Evolutionary conservation across 2,113 vertebrate genomes (phyloP).

Genomic region (Rhipidura dahli): DNA sequence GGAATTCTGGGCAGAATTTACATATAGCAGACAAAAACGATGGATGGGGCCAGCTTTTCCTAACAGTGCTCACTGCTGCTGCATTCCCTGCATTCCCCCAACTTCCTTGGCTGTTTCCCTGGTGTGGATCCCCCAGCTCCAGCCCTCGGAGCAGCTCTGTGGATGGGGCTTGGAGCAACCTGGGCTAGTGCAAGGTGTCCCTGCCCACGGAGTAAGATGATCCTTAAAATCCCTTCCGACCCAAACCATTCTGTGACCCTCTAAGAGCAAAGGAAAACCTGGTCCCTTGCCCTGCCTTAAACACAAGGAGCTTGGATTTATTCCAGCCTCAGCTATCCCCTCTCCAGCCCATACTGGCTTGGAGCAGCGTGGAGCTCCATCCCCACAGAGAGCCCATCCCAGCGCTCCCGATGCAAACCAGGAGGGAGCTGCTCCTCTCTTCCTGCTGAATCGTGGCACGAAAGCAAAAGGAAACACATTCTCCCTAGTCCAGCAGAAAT

Average conservation of each 20-base stretch:
- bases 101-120: background rate
- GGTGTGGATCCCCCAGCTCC: background rate
- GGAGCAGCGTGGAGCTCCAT: background rate
- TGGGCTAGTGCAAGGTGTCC: background rate
- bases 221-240: background rate
- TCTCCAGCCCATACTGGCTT: background rate
- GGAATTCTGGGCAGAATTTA: background rate
- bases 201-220: background rate
- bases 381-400: background rate
- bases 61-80: accelerated
- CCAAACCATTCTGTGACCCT: background rate
- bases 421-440: slow-evolving; percentile 59
- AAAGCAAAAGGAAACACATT: slow-evolving; percentile 60
- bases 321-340: background rate
- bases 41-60: accelerated
- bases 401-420: background rate
- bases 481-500: slow-evolving; percentile 66
- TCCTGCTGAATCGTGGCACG: slow-evolving; percentile 48
- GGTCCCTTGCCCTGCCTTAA: too few relatives aligned
- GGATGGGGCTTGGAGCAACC: background rate
- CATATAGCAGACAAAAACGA: accelerated
- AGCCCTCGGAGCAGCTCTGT: accelerated
- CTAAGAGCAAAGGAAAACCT: too few relatives aligned
- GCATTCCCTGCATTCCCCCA: background rate
- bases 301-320: too few relatives aligned